Evolutionary conservation across 2,888 invertebrate genomes (phyloP).

Genomic region (Chymomyza amoena): DNA sequence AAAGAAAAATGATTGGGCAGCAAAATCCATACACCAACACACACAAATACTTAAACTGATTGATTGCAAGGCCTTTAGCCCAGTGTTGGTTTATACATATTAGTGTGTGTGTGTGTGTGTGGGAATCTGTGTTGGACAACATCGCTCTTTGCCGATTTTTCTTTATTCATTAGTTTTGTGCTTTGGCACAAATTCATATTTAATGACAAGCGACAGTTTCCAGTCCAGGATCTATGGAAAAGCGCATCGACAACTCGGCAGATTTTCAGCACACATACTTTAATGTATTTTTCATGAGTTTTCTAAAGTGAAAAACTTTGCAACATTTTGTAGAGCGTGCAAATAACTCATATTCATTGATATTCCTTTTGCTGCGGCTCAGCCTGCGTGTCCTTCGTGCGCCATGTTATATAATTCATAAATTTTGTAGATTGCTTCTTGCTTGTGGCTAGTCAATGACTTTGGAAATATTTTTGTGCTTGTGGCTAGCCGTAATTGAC

Average conservation of each 20-base stretch:
- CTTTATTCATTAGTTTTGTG: constrained; percentile 66
- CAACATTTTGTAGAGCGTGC: constrained; percentile 48
- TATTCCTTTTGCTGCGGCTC: constrained; percentile 41
- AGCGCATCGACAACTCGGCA: constrained; percentile 27
- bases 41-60: constrained; percentile 45
- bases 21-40: constrained; percentile 11
- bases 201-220: constrained; percentile 45
- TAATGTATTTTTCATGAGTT: constrained; percentile 71
- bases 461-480: constrained; percentile 50
- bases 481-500: constrained; percentile 51
- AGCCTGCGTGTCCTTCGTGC: background rate
- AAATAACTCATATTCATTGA: constrained; percentile 66
- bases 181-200: constrained; percentile 66
- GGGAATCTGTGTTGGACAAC: background rate
- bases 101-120: background rate
- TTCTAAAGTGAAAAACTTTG: constrained; percentile 62
- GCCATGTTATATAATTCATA: constrained; percentile 55
- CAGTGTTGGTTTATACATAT: constrained; percentile 7
- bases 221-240: constrained; percentile 3
- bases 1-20: constrained; percentile 19
- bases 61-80: constrained; percentile 47
- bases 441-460: constrained; percentile 56
- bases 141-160: constrained; percentile 32
- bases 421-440: constrained; percentile 26
- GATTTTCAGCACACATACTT: constrained; percentile 34